Conservation (phyloP, 2,888 invertebrate genomes). For the Mycalesis mineus region DNA sequence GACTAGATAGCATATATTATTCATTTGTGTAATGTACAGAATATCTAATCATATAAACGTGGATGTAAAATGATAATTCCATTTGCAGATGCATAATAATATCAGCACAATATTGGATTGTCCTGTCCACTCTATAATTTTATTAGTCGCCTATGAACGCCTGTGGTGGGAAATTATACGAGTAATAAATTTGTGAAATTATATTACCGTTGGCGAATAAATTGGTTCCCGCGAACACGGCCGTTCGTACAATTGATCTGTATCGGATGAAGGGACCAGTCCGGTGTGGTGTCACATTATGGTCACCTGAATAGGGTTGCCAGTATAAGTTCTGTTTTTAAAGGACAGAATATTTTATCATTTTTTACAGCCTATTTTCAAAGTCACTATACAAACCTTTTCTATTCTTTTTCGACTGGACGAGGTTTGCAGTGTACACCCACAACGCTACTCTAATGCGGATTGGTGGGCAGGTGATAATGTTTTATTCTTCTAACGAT, state of each 20-base stretch:
- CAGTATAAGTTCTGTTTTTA: neutral
- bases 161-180: conserved; percentile 24
- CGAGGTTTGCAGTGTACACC: too few relatives aligned
- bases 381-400: too few relatives aligned
- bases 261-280: conserved; percentile 33
- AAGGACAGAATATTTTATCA: neutral
- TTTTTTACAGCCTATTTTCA: too few relatives aligned
- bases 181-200: conserved; percentile 29
- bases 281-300: conserved; percentile 36
- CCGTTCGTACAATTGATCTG: conserved; percentile 36
- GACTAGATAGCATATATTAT: too few relatives aligned
- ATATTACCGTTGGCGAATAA: conserved; percentile 20
- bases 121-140: conserved; percentile 11
- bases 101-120: neutral
- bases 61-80: neutral
- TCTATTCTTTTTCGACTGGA: too few relatives aligned
- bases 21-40: neutral
- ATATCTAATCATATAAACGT: too few relatives aligned
- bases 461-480: too few relatives aligned
- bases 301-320: conserved; percentile 21
- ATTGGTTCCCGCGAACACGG: conserved; percentile 18
- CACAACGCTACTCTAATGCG: too few relatives aligned
- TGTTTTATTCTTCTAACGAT: too few relatives aligned
- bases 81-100: neutral
- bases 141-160: conserved; percentile 14